Evolutionary conservation across 2,113 vertebrate species (phyloP), one percentile per base, ranked within the genome.

Genomic region (Crypturellus undulatus): DNA sequence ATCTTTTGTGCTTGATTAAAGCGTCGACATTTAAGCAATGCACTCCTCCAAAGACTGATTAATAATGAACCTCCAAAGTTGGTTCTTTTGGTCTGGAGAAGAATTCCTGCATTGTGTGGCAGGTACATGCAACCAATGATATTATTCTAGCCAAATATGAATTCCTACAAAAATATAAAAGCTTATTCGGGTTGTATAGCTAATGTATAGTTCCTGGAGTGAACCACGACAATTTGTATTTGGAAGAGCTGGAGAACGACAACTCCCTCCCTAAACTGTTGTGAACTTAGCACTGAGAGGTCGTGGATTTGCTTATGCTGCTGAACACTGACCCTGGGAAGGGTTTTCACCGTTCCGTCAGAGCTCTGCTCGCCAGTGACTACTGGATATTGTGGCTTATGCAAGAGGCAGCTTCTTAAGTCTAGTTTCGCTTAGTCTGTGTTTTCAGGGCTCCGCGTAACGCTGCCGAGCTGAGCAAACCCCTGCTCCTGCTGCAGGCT

Each of bases 1-100:
- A 85, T 93, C 47, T 94, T 94, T 86, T 84, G 73, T 87, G 65
- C 25, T 63, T 65, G 47, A 82, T 93, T 65, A 89, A 89, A 82
- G 32, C 18, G 18, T 19, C 81, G 82, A 52, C 38, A 18, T 64
- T 90, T 59, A 84, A 83, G 62, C 69, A n/a, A 21, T 54, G 34
- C 0, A 34, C 0, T 59, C 32, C 52, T 79, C 70, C 28, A 25
- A 21, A 81, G 84, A 6, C 24, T 56, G 45, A 16, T 88, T 40
- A 83, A 89, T 64, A 56, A 69, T 6, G 13, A 67, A 16, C 68
- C 79, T 95, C 1, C 4, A 84, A n/a, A 21, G 10, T 64, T 78
- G 45, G 25, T 40, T 40, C 34, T 82, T 32, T 34, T 89, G 47
- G 32, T 90, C 30, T 86, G 69, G 51, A 88, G 76, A 51, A 14